Conservation (phyloP, 2,888 invertebrate genomes). For the Urechis unicinctus region DNA sequence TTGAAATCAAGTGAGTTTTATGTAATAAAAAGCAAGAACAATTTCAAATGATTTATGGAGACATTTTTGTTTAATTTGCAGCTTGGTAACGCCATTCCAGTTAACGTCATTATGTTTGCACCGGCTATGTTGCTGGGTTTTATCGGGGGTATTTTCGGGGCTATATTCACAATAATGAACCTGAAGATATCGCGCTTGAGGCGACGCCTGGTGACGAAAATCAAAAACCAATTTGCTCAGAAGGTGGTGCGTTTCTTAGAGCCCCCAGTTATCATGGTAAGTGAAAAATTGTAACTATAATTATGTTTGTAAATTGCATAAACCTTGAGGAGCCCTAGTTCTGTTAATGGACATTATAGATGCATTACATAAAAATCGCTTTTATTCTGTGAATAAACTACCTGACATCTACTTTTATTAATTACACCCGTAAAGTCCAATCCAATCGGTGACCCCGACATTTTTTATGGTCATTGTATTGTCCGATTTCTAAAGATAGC, state of each 20-base stretch:
- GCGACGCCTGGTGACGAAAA: slow-evolving; percentile 38
- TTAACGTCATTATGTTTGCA: slow-evolving; percentile 40
- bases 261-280: slow-evolving; percentile 23
- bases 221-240: slow-evolving; percentile 18
- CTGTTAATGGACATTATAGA: too few species aligned
- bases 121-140: slow-evolving; percentile 49
- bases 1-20: background rate
- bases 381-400: too few species aligned
- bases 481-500: too few species aligned
- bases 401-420: too few species aligned
- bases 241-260: slow-evolving; percentile 16
- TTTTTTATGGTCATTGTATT: too few species aligned
- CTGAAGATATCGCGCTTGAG: slow-evolving; percentile 47
- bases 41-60: too few species aligned
- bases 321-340: background rate
- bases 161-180: slow-evolving; percentile 49
- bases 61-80: slow-evolving; percentile 22
- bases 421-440: too few species aligned
- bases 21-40: background rate
- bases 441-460: too few species aligned
- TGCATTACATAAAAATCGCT: too few species aligned
- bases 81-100: slow-evolving; percentile 45
- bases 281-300: slow-evolving; percentile 1
- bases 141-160: slow-evolving; percentile 49
- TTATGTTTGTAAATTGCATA: background rate